These are phyloP conservation scores for Aricia artaxerxes DNA, from an alignment of 2,888 invertebrate species.

Conservation along the genomic window DNA sequence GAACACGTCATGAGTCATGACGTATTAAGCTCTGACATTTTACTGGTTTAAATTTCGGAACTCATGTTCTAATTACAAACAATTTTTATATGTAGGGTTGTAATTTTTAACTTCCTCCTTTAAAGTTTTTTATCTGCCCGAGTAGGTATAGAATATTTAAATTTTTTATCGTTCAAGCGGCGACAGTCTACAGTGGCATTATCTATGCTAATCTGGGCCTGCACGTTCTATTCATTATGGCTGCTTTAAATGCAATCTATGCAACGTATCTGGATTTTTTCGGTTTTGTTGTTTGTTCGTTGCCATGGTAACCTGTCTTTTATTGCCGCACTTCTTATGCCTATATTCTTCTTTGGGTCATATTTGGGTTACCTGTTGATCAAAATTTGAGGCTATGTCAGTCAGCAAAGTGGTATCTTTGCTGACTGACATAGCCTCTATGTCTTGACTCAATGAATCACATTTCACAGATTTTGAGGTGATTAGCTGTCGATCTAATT, in stretches of 20 bases:
- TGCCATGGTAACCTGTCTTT: slow-evolving; percentile 63
- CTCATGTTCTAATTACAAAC: not conserved
- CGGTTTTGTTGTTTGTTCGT: slow-evolving; percentile 66
- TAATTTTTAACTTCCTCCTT: not conserved
- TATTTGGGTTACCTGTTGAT: not conserved
- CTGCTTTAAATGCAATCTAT: slow-evolving; percentile 78
- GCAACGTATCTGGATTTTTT: slow-evolving; percentile 72
- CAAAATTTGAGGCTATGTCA: not conserved
- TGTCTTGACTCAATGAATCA: not conserved
- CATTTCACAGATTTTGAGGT: no score
- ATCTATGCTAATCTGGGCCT: slow-evolving; percentile 72
- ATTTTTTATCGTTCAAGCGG: slow-evolving; percentile 29
- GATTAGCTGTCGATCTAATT: no score
- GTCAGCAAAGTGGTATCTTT: not conserved
- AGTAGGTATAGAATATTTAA: slow-evolving; percentile 12
- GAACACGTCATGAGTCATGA: no score
- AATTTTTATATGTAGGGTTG: no score
- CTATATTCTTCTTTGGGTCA: not conserved
- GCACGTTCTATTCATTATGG: slow-evolving; percentile 67
- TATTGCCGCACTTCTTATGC: slow-evolving; percentile 37
- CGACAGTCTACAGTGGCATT: slow-evolving; percentile 44
- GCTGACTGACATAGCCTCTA: no score
- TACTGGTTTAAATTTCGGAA: not conserved
- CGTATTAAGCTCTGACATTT: no score
- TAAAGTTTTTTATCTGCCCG: not conserved